Conservation (phyloP, 2,797 vertebrate species). For the Numenius phaeopus region DNA sequence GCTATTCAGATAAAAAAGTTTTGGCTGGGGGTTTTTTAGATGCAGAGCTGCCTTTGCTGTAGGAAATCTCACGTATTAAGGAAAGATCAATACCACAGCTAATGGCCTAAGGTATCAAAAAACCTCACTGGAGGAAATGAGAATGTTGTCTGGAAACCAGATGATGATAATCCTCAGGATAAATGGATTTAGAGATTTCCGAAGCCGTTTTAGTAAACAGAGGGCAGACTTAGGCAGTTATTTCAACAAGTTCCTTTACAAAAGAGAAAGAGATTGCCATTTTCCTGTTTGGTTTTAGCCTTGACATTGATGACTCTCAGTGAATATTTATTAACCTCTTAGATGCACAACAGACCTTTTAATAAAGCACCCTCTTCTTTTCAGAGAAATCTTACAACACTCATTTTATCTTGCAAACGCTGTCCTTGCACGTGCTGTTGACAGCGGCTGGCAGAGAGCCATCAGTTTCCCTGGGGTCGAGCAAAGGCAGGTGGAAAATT, state of each 20-base stretch:
- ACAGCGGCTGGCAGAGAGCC: background rate
- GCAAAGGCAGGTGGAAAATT: background rate
- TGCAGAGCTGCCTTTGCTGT: slow-evolving; percentile 51
- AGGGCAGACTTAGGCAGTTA: slow-evolving; percentile 68
- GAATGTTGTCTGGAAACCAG: slow-evolving; percentile 77
- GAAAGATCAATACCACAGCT: slow-evolving; percentile 75
- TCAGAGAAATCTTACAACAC: background rate
- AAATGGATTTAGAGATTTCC: slow-evolving; percentile 77
- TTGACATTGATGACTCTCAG: slow-evolving; percentile 33
- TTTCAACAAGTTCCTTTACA: slow-evolving; percentile 71
- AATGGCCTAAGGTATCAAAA: slow-evolving; percentile 76
- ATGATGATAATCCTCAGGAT: slow-evolving; percentile 74
- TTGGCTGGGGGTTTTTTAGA: slow-evolving; percentile 18
- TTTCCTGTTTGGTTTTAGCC: slow-evolving; percentile 69
- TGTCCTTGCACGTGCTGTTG: background rate
- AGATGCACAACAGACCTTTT: slow-evolving; percentile 10
- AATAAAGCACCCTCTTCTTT: slow-evolving; percentile 15
- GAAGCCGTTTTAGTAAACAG: slow-evolving; percentile 72
- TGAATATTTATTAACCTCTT: slow-evolving; percentile 63
- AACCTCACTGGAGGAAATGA: slow-evolving; percentile 72
- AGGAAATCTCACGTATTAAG: slow-evolving; percentile 67
- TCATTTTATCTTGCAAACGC: background rate
- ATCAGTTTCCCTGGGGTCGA: background rate
- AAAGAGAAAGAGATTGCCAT: slow-evolving; percentile 63
- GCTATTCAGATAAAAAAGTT: slow-evolving; percentile 60